Conservation (phyloP, 2,888 invertebrate species). For the Euplexia lucipara region DNA sequence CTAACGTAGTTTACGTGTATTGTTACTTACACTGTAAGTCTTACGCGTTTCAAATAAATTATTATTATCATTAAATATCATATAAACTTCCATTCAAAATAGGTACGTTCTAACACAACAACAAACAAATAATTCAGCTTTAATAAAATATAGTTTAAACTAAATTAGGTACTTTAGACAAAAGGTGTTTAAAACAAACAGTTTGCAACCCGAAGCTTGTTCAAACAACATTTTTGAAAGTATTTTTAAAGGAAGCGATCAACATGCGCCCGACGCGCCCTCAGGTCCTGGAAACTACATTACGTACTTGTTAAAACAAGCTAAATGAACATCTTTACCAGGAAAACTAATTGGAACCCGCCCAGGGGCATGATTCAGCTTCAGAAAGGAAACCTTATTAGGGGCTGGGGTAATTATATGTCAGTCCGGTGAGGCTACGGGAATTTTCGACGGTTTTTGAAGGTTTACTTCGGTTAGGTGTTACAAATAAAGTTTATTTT, state of each 20-base stretch:
- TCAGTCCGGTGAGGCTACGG: conserved; percentile 40
- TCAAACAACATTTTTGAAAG: conserved; percentile 21
- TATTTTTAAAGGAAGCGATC: conserved; percentile 47
- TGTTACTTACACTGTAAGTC: too few species aligned
- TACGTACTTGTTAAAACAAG: conserved; percentile 60
- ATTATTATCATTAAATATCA: too few species aligned
- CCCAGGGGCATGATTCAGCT: conserved; percentile 51
- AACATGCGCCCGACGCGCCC: conserved; percentile 18
- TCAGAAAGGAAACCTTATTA: conserved; percentile 59
- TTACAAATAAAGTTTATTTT: not conserved
- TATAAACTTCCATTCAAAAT: too few species aligned
- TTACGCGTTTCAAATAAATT: too few species aligned
- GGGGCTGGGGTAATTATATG: conserved; percentile 55
- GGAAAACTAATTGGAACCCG: conserved; percentile 57
- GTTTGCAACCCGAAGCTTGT: not conserved
- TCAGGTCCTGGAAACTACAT: conserved; percentile 47
- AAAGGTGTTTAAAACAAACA: not conserved
- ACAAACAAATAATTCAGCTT: too few species aligned
- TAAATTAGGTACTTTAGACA: too few species aligned
- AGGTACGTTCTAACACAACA: too few species aligned
- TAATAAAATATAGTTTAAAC: too few species aligned
- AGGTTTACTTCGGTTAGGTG: conserved; percentile 9
- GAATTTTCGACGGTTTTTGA: conserved; percentile 26
- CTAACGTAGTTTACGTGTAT: too few species aligned
- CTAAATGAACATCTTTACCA: conserved; percentile 55